These are phyloP conservation scores for Daptonema setosum DNA, from an alignment of 2,888 invertebrate genomes.

Conservation along the genomic window DNA sequence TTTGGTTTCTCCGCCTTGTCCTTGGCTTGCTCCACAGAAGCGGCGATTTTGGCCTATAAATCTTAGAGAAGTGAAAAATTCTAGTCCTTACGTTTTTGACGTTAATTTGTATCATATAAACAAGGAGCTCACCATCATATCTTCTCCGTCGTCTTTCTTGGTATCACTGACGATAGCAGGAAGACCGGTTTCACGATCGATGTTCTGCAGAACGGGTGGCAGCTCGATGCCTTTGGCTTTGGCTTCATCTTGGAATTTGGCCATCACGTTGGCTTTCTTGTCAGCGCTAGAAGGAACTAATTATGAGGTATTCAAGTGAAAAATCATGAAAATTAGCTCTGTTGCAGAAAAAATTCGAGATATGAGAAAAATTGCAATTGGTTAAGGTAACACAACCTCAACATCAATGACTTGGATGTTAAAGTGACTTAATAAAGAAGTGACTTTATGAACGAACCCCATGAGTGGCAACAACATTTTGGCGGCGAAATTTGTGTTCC, in stretches of 20 bases:
- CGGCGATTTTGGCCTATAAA: too few relatives aligned
- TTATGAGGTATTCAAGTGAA: too few relatives aligned
- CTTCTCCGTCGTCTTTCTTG: neutral
- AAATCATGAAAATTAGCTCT: too few relatives aligned
- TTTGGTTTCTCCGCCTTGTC: too few relatives aligned
- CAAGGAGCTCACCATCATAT: too few relatives aligned
- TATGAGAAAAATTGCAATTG: too few relatives aligned
- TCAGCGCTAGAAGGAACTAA: slow-evolving; percentile 7
- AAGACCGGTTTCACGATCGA: slow-evolving; percentile 6
- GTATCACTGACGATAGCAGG: slow-evolving; percentile 1
- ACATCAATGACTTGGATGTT: too few relatives aligned
- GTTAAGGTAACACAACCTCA: too few relatives aligned
- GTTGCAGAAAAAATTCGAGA: neutral
- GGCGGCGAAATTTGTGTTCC: slow-evolving; percentile 23
- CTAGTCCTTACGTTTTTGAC: too few relatives aligned
- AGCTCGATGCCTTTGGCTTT: slow-evolving; percentile 22
- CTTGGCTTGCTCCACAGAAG: too few relatives aligned
- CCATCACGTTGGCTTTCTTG: slow-evolving; percentile 5
- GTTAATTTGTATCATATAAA: too few relatives aligned
- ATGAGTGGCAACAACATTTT: slow-evolving; percentile 22
- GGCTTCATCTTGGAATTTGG: slow-evolving; percentile 22
- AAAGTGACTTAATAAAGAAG: neutral
- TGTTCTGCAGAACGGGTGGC: slow-evolving; percentile 16
- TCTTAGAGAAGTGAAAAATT: too few relatives aligned
- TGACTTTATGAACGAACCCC: slow-evolving; percentile 9